phyloP scores from a whole-genome alignment of 1,140 invertebrate species.

The Drosophila neocordata region DNA sequence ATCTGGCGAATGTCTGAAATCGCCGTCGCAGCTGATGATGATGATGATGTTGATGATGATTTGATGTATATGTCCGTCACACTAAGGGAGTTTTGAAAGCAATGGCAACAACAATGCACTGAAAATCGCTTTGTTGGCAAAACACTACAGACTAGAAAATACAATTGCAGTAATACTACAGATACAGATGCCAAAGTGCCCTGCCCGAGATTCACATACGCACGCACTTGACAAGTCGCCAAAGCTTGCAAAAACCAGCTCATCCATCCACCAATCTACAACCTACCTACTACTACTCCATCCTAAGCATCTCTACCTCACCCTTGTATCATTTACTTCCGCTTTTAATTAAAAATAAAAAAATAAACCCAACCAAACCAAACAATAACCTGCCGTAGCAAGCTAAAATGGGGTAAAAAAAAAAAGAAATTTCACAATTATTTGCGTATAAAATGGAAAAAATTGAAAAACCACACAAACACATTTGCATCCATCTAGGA shows the following conservation, averaged over 20 bases:
- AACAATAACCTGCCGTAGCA: conserved; percentile 63
- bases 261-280: too few species aligned
- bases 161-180: background rate
- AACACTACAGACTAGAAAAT: conserved; percentile 58
- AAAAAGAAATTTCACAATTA: conserved; percentile 73
- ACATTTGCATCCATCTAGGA: conserved; percentile 49
- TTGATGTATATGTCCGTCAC: conserved; percentile 63
- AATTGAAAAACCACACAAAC: conserved; percentile 62
- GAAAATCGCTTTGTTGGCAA: conserved; percentile 80
- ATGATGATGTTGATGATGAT: conserved; percentile 75
- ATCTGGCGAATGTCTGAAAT: conserved; percentile 71
- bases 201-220: conserved; percentile 25
- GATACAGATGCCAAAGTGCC: conserved; percentile 63
- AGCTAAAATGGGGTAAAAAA: conserved; percentile 41
- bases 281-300: conserved; percentile 15
- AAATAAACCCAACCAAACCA: conserved; percentile 59
- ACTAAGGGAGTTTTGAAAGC: conserved; percentile 39
- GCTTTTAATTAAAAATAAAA: conserved; percentile 82
- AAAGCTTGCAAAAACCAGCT: conserved; percentile 24
- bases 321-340: conserved; percentile 67
- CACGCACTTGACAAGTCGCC: conserved; percentile 71
- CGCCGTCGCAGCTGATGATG: conserved; percentile 59
- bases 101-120: conserved; percentile 62
- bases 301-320: background rate
- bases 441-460: conserved; percentile 73